Percentiles rank a stretch among this genome's conserved stretches.
These are phyloP conservation scores for Microplitis mediator DNA, from an alignment of 1,140 invertebrate species.

Conservation along the genomic window DNA sequence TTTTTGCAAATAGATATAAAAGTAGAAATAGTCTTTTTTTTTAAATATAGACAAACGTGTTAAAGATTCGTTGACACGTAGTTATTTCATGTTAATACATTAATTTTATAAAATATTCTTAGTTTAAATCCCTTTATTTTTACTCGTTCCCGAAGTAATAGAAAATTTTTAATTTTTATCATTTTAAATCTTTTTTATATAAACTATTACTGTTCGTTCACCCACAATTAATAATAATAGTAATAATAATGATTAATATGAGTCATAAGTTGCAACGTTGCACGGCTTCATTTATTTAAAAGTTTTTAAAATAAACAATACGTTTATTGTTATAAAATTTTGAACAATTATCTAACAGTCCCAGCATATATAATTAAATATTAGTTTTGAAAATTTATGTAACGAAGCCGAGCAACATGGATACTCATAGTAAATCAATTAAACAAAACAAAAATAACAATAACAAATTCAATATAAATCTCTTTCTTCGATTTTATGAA, in stretches of 20 bases:
- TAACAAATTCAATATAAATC: slow-evolving; percentile 43
- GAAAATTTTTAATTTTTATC: not conserved
- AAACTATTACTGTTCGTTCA: not conserved
- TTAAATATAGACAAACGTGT: not conserved
- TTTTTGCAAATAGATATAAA: not conserved
- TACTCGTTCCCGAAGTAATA: not conserved
- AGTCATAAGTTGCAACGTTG: slow-evolving; percentile 14
- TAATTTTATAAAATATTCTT: not conserved
- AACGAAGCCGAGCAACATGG: slow-evolving; percentile 54
- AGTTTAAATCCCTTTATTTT: not conserved
- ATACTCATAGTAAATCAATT: slow-evolving; percentile 50
- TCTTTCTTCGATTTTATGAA: not conserved
- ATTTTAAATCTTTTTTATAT: not conserved
- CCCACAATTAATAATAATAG: slow-evolving; percentile 3
- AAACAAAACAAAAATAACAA: slow-evolving; percentile 61
- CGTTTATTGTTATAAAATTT: too few relatives aligned
- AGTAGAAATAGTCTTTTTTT: not conserved
- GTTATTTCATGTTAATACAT: slow-evolving; percentile 4
- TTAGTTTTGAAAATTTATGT: not conserved
- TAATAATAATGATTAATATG: too few relatives aligned
- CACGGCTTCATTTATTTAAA: slow-evolving; percentile 4
- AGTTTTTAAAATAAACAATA: not conserved
- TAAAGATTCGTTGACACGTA: not conserved
- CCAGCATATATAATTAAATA: not conserved
- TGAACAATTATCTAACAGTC: not conserved